Percentiles rank a stretch among this genome's conserved stretches.
Evolutionary conservation across 2,797 vertebrate species (phyloP).

Genomic region (Synaphobranchus kaupii): DNA sequence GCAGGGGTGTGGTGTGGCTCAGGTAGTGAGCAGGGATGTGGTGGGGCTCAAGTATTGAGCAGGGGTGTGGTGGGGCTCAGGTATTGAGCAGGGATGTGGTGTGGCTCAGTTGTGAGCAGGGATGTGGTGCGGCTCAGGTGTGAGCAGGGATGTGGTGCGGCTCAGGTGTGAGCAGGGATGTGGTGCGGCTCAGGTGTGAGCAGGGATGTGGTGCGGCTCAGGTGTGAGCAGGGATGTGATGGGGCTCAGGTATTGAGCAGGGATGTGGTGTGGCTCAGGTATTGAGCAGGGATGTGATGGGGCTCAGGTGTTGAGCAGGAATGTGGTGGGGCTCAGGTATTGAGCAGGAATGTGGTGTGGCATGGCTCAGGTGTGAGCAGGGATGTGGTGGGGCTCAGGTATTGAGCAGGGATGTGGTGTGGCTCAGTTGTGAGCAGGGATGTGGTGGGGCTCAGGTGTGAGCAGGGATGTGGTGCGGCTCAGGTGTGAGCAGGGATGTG

Average conservation of each 20-base stretch:
- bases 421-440: constrained; percentile 72
- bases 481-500: background rate
- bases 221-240: background rate
- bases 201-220: background rate
- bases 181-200: background rate
- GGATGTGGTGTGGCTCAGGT: no score
- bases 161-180: constrained; percentile 79
- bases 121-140: background rate
- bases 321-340: constrained; percentile 54
- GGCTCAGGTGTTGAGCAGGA: constrained; percentile 72
- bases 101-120: background rate
- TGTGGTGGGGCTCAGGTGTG: constrained; percentile 54
- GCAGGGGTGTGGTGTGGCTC: background rate
- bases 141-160: no score
- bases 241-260: background rate
- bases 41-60: no score
- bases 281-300: no score
- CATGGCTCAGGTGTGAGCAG: background rate
- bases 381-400: background rate
- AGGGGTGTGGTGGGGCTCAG: background rate
- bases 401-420: background rate
- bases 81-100: background rate
- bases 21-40: background rate
- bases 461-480: background rate
- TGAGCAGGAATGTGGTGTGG: background rate